phyloP scores from a whole-genome alignment of 2,113 vertebrate genomes.

The Sapayoa aenigma region DNA sequence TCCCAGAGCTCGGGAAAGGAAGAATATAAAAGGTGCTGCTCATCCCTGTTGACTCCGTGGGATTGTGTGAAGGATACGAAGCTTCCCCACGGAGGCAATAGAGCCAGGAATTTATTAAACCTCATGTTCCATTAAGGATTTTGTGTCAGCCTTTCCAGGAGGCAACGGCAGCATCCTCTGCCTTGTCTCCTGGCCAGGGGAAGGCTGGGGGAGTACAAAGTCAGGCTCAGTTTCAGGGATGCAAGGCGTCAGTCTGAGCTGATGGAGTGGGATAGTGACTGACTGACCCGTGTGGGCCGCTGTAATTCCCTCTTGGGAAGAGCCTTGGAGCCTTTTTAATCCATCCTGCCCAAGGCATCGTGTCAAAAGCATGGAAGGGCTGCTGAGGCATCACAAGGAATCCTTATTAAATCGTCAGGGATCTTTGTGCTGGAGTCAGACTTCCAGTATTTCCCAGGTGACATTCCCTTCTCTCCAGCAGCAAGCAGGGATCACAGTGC shows the following conservation, averaged over 20 bases:
- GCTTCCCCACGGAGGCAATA: background rate
- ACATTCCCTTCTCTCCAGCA: background rate
- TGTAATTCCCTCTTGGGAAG: background rate
- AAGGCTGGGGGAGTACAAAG: background rate
- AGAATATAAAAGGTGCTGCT: background rate
- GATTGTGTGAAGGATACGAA: background rate
- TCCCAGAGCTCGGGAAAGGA: background rate
- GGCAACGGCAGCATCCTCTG: background rate
- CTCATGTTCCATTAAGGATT: background rate
- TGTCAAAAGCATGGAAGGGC: background rate
- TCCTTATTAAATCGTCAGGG: constrained; percentile 3
- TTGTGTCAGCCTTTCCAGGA: background rate
- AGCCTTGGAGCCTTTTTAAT: background rate
- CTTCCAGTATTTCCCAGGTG: background rate
- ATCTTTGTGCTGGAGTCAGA: background rate
- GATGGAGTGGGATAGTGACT: background rate
- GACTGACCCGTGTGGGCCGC: background rate
- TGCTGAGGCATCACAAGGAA: background rate
- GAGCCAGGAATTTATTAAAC: background rate
- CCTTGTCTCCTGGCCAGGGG: background rate
- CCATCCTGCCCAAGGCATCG: background rate
- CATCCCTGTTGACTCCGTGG: background rate
- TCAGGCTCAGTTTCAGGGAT: background rate
- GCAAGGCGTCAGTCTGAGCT: background rate
- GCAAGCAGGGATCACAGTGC: no score